Base-by-base conservation (phyloP, 2,113 vertebrate genomes). In the Corythornis madagascariensis region DNA sequence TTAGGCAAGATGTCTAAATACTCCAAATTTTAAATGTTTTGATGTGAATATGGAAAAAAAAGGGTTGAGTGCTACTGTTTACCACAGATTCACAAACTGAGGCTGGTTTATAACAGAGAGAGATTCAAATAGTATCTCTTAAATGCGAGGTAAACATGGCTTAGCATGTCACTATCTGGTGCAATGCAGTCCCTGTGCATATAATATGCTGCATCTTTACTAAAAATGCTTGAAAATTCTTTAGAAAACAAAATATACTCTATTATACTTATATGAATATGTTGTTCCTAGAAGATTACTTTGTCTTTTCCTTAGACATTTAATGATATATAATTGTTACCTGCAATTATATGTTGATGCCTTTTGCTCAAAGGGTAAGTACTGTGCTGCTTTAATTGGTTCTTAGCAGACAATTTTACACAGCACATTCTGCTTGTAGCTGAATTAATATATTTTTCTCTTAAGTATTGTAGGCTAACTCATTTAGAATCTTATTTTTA, bases 341-440 rank as follows among this genome's bases (percentile, higher is more conserved):
- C 90, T 95, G 94, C 90, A 93, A 93, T 97, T 97, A 93, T 91
- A 90, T 92, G 90, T 97, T 89, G 96, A 93, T 97, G 94, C 89
- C 89, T 97, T 97, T 97, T 97, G 90, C 96, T 94, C 93, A 91
- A 96, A 96, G 96, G 97, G 98, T 98, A 98, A 98, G 98, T 98
- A 98, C 97, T 96, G 92, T 96, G 89, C 95, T 96, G 93, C 73
- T 96, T 96, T 93, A 96, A 94, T 57, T 75, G 74, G 66, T 96
- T 96, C 91, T 90, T 95, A 94, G 96, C 92, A 87, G 66, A 94
- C 42, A 77, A 48, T 92, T 88, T 85, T 73, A 83, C 75, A 86
- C 56, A 91, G 71, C 72, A 85, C 35, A 1, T 89, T 88, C 43
- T 77, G 48, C 52, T 86, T 86, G 69, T 78, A 88, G 25, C 33